Conservation (phyloP, 2,888 invertebrate genomes). For the Aleiodes leptofemur region DNA sequence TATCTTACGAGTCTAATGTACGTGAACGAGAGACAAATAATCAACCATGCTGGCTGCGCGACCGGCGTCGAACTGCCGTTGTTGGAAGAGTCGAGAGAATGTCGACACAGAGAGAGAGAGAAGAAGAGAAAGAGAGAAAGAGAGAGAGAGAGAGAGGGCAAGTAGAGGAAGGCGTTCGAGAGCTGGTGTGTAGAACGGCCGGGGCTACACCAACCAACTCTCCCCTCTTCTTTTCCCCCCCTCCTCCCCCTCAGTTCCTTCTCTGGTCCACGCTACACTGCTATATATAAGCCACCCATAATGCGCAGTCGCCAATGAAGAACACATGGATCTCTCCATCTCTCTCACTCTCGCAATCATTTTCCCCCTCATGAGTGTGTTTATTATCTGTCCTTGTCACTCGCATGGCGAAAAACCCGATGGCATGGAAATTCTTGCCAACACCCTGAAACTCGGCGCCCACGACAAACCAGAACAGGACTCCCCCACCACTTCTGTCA, state of each 20-base stretch:
- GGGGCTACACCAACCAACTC: constrained; percentile 22
- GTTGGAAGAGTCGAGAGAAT: constrained; percentile 47
- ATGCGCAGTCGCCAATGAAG: constrained; percentile 39
- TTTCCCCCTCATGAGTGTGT: background rate
- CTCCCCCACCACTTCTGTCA: constrained; percentile 25
- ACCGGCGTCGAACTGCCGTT: constrained; percentile 73
- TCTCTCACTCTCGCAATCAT: constrained; percentile 30
- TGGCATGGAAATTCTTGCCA: constrained; percentile 33
- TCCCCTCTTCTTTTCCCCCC: constrained; percentile 48
- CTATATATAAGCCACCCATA: constrained; percentile 30
- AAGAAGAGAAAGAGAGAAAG: no score
- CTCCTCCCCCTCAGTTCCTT: constrained; percentile 7
- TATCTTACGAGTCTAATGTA: constrained; percentile 31
- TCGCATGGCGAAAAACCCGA: background rate
- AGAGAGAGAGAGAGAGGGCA: constrained; percentile 24
- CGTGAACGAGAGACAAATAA: constrained; percentile 31
- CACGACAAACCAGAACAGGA: constrained; percentile 36
- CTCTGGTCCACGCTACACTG: constrained; percentile 48
- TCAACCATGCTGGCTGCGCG: constrained; percentile 69
- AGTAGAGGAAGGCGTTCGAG: constrained; percentile 18
- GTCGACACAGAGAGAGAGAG: constrained; percentile 42
- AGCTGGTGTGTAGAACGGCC: constrained; percentile 25
- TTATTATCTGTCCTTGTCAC: constrained; percentile 34
- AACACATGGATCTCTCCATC: constrained; percentile 40
- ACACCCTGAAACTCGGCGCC: constrained; percentile 25